Evolutionary conservation across 2,113 vertebrate species (phyloP).

Genomic region (Leucoraja erinaceus): DNA sequence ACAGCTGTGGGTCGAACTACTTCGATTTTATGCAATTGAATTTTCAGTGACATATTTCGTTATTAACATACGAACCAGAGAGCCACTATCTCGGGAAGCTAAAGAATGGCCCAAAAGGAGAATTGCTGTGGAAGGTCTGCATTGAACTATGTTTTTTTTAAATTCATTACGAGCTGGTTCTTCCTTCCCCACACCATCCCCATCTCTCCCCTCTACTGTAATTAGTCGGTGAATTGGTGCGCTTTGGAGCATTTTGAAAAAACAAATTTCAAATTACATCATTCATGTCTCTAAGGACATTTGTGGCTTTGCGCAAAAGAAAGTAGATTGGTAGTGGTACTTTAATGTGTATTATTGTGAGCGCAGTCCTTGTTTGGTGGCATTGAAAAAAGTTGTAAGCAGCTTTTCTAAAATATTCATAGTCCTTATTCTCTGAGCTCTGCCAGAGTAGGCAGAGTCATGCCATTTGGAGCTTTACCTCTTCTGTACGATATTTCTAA

Average conservation of each 20-base stretch:
- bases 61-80: constrained; percentile 74
- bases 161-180: not conserved
- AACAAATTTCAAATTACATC: not conserved
- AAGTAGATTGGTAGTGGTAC: not conserved
- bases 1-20: constrained; percentile 83
- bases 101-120: constrained; percentile 94
- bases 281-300: no score
- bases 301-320: not conserved
- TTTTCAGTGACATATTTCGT: constrained; percentile 77
- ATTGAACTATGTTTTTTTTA: not conserved
- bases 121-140: constrained; percentile 81
- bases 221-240: not conserved
- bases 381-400: not conserved
- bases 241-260: not conserved
- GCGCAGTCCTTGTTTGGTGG: not conserved
- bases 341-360: not conserved
- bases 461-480: no score
- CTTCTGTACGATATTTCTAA: no score
- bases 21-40: constrained; percentile 87
- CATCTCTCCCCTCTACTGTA: no score
- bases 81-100: constrained; percentile 69
- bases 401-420: no score
- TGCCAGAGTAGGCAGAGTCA: no score
- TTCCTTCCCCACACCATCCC: no score
- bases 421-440: no score